These are phyloP conservation scores for Poeciliopsis occidentalis DNA, from an alignment of 2,113 vertebrate species.

Conservation along the genomic window DNA sequence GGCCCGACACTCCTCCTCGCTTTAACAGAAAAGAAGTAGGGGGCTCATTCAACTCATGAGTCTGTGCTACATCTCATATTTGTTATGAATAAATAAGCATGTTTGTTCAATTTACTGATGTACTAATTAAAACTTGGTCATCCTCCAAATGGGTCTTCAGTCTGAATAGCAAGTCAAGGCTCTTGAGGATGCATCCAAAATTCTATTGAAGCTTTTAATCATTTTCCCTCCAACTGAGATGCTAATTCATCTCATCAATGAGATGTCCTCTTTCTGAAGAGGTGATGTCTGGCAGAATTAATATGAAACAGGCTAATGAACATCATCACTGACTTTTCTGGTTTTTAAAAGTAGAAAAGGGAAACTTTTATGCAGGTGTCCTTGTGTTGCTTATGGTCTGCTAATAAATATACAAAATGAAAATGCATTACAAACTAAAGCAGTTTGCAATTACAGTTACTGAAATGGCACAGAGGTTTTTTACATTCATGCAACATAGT, in stretches of 20 bases:
- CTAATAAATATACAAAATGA: neutral
- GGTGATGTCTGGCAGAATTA: neutral
- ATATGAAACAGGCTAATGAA: constrained; percentile 3
- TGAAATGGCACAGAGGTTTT: no score
- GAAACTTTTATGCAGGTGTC: neutral
- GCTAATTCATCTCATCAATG: neutral
- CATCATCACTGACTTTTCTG: neutral
- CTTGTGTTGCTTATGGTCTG: neutral
- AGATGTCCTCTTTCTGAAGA: neutral
- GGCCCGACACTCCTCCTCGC: no score
- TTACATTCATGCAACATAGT: no score
- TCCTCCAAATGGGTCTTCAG: constrained; percentile 8
- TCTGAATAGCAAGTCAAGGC: neutral
- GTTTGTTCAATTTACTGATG: neutral
- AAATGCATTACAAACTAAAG: neutral
- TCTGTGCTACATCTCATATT: no score
- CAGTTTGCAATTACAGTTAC: neutral
- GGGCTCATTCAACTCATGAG: no score
- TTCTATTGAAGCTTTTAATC: constrained; percentile 3
- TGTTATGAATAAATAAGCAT: constrained; percentile 2
- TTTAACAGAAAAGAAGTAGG: no score
- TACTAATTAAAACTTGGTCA: constrained; percentile 11
- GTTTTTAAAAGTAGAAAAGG: neutral
- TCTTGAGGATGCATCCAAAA: constrained; percentile 14
- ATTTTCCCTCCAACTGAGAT: neutral